These are phyloP conservation scores for Gopherus flavomarginatus DNA, from an alignment of 2,113 vertebrate genomes.

Conservation along the genomic window DNA sequence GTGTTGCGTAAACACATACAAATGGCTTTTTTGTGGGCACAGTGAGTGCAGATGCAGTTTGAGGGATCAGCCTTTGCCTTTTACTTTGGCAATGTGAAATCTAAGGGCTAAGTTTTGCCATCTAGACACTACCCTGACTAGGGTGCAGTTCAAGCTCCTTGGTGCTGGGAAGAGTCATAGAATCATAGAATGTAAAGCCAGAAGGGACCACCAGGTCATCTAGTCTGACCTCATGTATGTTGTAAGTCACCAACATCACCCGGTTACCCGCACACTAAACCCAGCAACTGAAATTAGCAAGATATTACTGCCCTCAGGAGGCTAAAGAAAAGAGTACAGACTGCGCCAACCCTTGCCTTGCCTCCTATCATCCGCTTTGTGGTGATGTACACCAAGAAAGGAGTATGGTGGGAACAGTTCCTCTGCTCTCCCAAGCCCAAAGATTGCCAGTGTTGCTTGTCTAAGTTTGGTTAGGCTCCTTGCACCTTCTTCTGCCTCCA, in stretches of 20 bases:
- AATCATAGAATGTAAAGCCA: background rate
- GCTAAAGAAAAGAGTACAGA: background rate
- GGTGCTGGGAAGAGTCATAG: background rate
- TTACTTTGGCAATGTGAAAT: fast-evolving
- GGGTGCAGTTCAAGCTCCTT: background rate
- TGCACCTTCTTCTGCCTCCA: background rate
- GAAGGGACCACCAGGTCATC: background rate
- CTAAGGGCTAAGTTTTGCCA: background rate
- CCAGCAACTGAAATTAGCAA: background rate
- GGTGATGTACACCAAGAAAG: background rate
- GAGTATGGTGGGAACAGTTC: background rate
- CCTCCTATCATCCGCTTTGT: background rate
- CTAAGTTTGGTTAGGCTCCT: background rate
- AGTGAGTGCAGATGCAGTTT: background rate
- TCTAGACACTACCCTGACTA: background rate
- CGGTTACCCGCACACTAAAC: background rate
- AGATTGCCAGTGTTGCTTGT: background rate
- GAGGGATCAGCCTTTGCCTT: background rate
- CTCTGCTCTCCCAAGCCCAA: background rate
- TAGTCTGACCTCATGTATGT: background rate
- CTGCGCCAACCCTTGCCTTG: background rate
- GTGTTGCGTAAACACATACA: fast-evolving
- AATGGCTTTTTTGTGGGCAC: fast-evolving
- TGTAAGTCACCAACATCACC: background rate
- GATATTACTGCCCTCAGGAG: background rate